Base-by-base conservation (phyloP, 2,113 vertebrate genomes). In the Vanacampus margaritifer region DNA sequence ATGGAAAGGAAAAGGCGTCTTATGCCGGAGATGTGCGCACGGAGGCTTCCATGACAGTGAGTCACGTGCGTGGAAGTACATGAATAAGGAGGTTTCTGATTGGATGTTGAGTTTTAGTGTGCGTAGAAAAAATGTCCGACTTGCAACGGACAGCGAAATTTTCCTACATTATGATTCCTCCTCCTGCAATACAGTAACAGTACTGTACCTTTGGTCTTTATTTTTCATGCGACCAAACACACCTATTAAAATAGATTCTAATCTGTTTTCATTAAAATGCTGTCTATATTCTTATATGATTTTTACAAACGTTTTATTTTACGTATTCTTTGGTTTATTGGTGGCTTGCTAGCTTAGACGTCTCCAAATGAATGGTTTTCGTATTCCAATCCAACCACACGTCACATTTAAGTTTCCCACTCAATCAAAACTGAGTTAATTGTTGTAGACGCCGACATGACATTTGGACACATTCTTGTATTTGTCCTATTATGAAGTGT, bases 41-140 rank as follows among this genome's bases (percentile, higher is more conserved):
- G 80, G 62, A 51, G 60, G 83, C 82, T 57, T 67, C 86, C 90
- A 89, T 89, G 76, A 82, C 74, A 74, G 68, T 68, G n/a, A 6
- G 39, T 87, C 78, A 80, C 78, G 16, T 73, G 82, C 63, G 28
- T 73, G 85, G 76, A 76, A 78, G 21, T 21, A 76, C 79, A 66
- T 79, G 0, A 0, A 0, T 0, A 6, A 11, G 10, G 3, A 1
- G 11, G 48, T n/a, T 19, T 37, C n/a, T 23, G 69, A 73, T 86
- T 67, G 50, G 50, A 39, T 8, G 35, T 56, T 11, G n/a, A 6
- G 2, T 12, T 19, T 67, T 9, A 7, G 3, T 39, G 35, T 67
- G 13, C 21, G 35, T 1, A 37, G 21, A 0, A 39, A 54, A 67
- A 43, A 4, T 16, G 21, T 50, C 64, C 64, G 64, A 10, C 19